Evolutionary conservation across 2,888 invertebrate genomes (phyloP), one percentile per base, ranked within the genome.

Genomic region (Oligia fasciuncula): DNA sequence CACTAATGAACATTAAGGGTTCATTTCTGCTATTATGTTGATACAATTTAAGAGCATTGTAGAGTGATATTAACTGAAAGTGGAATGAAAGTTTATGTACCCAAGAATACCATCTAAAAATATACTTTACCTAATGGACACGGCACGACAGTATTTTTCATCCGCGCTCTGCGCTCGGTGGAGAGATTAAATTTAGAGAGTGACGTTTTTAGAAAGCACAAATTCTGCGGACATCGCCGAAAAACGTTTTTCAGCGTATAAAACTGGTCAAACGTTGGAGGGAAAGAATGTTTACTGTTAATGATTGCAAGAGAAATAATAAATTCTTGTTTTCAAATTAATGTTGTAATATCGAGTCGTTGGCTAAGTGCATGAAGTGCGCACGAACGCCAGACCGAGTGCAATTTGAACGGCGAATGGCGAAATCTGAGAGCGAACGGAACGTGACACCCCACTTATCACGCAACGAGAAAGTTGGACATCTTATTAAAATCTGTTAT

Each of bases 381-480:
- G 90, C 93, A 92, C 90, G 91, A 90, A 90, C 91, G 91, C 90
- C 91, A 90, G 89, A 88, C 90, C 87, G 88, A 93, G 92, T 94
- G 95, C 95, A 95, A 95, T 94, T 94, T 93, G 93, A 94, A 91
- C 93, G 91, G 93, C 92, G 93, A 94, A 91, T 94, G 95, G 95
- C 94, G 95, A 95, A 96, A 96, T 94, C 93, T 89, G 93, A 95
- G 94, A 95, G 92, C 93, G 94, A 94, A 94, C 94, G 93, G 93
- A 95, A 95, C 96, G 95, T 94, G 96, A 96, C 94, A 95, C 94
- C 93, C 94, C 95, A 96, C 94, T 95, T 96, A 95, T 94, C 94
- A 94, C 92, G 92, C 93, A 92, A 94, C 92, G 94, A 93, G 95
- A 95, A 95, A 95, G 95, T 95, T 93, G 91, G 92, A 94, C 93